phyloP scores from a whole-genome alignment of 2,888 invertebrate genomes.

The Mesochorus sp. region DNA sequence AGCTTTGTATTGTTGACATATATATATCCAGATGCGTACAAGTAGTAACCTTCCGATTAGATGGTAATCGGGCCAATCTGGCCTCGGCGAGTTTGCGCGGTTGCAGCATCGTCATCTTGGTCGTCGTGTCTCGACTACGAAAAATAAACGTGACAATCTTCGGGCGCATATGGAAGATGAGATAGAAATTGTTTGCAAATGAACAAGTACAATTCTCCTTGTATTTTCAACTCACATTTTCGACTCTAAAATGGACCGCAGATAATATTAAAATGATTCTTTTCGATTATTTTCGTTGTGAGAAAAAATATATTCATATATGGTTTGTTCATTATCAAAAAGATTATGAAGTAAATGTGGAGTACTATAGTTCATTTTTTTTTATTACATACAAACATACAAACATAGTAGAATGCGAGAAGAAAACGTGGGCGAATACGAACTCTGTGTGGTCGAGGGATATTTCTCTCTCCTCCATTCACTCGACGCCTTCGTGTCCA shows the following conservation, averaged over 20 bases:
- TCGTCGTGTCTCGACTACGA: conserved; percentile 31
- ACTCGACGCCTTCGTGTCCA: conserved; percentile 76
- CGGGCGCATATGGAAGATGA: conserved; percentile 27
- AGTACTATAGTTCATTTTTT: not conserved
- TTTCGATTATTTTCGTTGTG: no score
- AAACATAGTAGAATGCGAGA: conserved; percentile 36
- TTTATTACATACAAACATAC: not conserved
- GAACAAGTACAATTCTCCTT: not conserved
- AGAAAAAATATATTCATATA: no score
- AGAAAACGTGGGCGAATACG: conserved; percentile 65
- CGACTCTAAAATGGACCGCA: no score
- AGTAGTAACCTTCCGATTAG: conserved; percentile 16
- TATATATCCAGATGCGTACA: not conserved
- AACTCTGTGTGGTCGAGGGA: conserved; percentile 30
- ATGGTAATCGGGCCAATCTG: conserved; percentile 27
- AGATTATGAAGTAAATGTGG: not conserved
- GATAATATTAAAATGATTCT: no score
- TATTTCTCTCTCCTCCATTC: conserved; percentile 71
- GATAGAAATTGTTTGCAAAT: conserved; percentile 24
- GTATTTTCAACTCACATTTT: not conserved
- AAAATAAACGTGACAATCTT: conserved; percentile 22
- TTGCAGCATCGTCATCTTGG: no score
- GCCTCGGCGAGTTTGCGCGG: conserved; percentile 26
- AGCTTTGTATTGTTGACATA: not conserved
- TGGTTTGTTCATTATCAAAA: no score